Evolutionary conservation across 1,140 invertebrate species (phyloP).

Genomic region (Octopus bimaculoides): DNA sequence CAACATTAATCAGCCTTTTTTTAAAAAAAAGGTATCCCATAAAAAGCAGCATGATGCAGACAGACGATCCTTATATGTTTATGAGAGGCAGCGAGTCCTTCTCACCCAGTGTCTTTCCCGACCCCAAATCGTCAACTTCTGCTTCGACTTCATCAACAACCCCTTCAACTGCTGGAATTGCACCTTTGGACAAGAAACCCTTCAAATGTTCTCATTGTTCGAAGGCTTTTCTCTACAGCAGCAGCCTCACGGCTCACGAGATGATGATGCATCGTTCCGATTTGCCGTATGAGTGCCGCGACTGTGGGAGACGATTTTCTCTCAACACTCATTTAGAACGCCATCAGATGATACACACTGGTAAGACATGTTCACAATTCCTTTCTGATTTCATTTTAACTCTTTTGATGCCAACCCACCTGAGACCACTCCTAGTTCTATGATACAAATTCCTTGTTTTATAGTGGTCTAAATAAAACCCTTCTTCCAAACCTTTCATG

Average conservation of each 20-base stretch:
- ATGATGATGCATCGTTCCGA: constrained; percentile 9
- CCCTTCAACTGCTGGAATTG: not conserved
- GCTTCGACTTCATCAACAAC: not conserved
- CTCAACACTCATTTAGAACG: constrained; percentile 3
- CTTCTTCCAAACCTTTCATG: too few species aligned
- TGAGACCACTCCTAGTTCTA: too few species aligned
- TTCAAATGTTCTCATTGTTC: constrained; percentile 7
- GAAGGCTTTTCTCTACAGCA: constrained; percentile 6
- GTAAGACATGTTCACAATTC: not conserved
- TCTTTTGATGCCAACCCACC: too few species aligned
- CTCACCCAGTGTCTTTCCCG: not conserved
- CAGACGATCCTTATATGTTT: not conserved
- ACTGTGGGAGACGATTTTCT: constrained; percentile 9
- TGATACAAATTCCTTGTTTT: too few species aligned
- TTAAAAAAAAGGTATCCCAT: not conserved
- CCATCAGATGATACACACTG: constrained; percentile 6
- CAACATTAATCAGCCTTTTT: too few species aligned
- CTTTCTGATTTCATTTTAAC: too few species aligned
- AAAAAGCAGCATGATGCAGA: constrained; percentile 4
- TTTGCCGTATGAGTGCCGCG: constrained; percentile 8
- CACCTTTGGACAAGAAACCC: not conserved
- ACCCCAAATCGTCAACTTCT: not conserved
- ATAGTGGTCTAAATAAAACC: too few species aligned
- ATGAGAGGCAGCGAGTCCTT: constrained; percentile 3
- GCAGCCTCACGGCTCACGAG: not conserved